Evolutionary conservation across 2,888 invertebrate genomes (phyloP), one percentile per base, ranked within the genome.

Genomic region (Torymus aiolomorphi): DNA sequence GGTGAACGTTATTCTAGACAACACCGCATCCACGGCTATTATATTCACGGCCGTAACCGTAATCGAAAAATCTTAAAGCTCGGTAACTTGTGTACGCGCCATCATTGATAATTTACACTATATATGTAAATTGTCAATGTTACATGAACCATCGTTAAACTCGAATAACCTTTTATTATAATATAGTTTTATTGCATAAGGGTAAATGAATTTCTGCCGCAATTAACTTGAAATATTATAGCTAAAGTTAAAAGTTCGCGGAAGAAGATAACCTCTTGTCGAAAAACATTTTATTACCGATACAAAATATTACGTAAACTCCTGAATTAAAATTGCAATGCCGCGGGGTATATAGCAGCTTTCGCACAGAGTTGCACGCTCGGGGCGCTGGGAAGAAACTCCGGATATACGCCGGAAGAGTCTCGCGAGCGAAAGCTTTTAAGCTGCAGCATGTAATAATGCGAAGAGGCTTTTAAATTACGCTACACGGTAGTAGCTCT

Each of bases 381-480:
- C 0, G 42, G 18, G 14, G n/a, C n/a, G n/a, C n/a, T n/a, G n/a
- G 49, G 16, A 54, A 70, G 20, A 76, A 76, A 42, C 42, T 42
- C 42, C 42, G 42, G 42, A 62, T 62, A n/a, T 24, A 63, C 8
- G 18, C 63, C 31, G 54, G 18, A 76, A 63, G 57, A 72, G 31
- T 42, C 18, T 18, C 54, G 20, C 72, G 13, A 16, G 66, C 62
- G 61, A 70, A 75, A 79, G 79, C 79, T 78, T 72, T 78, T 67
- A 78, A 78, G 66, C 78, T 69, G 10, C 57, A 49, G 10, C 57
- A 49, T 52, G 74, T 51, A 57, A 70, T 75, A 75, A 71, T 65
- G 62, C 56, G 16, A 65, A 75, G 72, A 31, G 59, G 76, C 66
- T 80, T 80, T 71, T 76, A 75, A 75, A 80, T 80, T 70, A 80